Percentiles rank a stretch among this genome's conserved stretches.
phyloP scores from a whole-genome alignment of 2,797 vertebrate species.

The Sternarchorhynchus goeldii region DNA sequence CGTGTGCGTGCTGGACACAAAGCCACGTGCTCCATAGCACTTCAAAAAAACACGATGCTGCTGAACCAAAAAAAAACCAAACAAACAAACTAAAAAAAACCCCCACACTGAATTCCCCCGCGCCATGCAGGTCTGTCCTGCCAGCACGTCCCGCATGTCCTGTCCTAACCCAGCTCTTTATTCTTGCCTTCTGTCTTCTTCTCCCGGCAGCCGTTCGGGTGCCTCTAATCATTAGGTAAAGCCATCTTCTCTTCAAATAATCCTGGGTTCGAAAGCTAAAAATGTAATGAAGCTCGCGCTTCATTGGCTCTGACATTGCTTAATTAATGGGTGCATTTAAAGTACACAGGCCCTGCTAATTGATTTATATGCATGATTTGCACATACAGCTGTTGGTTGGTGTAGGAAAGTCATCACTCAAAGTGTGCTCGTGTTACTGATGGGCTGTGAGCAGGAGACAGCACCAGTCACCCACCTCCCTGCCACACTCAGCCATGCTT shows the following conservation, averaged over 20 bases:
- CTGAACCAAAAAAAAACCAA: background rate
- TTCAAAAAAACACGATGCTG: conserved; percentile 29
- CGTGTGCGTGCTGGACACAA: background rate
- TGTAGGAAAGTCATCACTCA: conserved; percentile 99
- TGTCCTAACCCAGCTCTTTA: conserved; percentile 22
- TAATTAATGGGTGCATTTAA: conserved; percentile 99
- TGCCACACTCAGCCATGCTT: background rate
- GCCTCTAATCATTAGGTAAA: conserved; percentile 95
- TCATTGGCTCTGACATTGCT: conserved; percentile 99
- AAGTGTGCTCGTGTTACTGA: conserved; percentile 77
- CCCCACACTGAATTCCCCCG: background rate
- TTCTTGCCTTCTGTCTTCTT: conserved; percentile 55
- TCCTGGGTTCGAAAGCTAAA: conserved; percentile 95
- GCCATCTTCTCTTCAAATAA: conserved; percentile 94
- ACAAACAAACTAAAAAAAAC: background rate
- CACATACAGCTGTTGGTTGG: conserved; percentile 99
- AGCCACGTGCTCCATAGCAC: conserved; percentile 14
- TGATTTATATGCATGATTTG: conserved; percentile 99
- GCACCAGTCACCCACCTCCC: conserved; percentile 1
- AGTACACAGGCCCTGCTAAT: conserved; percentile 98
- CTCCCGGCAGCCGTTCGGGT: conserved; percentile 79
- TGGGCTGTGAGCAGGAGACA: conserved; percentile 64
- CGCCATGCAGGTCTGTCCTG: background rate
- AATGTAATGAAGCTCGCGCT: conserved; percentile 99
- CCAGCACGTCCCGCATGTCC: conserved; percentile 4